A percentile compares a stretch with the other conserved stretches of the same genome.
Evolutionary conservation across 2,113 vertebrate species (phyloP).

Genomic region (Tetrao urogallus): DNA sequence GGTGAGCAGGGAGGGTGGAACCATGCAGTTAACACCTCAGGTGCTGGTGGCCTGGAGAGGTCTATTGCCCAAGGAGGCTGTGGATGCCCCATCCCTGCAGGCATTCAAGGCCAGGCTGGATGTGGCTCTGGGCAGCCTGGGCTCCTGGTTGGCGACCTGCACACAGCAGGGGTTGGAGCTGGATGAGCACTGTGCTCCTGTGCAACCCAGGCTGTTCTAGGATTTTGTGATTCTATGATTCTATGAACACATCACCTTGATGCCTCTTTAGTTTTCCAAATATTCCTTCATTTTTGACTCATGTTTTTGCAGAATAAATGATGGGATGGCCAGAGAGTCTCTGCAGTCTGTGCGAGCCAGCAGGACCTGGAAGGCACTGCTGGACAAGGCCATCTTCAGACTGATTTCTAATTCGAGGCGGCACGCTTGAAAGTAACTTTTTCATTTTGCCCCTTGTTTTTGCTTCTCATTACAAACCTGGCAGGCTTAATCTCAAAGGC

Average conservation of each 20-base stretch:
- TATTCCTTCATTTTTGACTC: neutral
- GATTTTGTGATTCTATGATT: too few species aligned
- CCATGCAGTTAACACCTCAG: neutral
- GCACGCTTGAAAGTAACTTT: neutral
- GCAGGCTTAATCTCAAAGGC: neutral
- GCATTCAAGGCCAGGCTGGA: too few species aligned
- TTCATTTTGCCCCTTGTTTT: neutral
- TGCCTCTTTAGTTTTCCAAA: neutral
- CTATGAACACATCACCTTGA: rapidly evolving
- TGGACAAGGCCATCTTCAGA: neutral
- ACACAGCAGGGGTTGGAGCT: too few species aligned
- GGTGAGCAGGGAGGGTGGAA: too few species aligned
- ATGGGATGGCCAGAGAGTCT: neutral
- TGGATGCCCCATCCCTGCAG: too few species aligned
- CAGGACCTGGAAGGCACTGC: neutral
- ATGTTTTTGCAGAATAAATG: neutral
- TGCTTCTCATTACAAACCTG: neutral
- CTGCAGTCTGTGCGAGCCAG: neutral
- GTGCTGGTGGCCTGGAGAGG: neutral
- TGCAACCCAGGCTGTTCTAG: too few species aligned
- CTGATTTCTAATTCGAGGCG: neutral
- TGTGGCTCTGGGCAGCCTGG: too few species aligned
- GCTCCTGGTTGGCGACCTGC: too few species aligned
- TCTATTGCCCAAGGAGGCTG: too few species aligned
- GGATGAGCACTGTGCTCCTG: too few species aligned